Conservation (phyloP, 2,888 invertebrate genomes). For the Tortricodes alternella region DNA sequence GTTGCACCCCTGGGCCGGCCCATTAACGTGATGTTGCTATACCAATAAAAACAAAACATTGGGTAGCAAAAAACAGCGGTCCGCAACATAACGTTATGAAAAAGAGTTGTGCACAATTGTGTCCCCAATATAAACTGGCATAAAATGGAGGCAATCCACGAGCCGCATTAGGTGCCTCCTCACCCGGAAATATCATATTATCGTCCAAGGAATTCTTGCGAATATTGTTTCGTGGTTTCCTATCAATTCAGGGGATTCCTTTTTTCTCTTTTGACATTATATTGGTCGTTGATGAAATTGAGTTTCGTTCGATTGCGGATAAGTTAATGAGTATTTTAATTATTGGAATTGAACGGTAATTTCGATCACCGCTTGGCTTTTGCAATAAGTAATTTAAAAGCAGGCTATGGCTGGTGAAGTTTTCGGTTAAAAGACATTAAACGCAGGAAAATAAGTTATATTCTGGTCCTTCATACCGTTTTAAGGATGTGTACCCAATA, state of each 20-base stretch:
- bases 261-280: conserved; percentile 19
- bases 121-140: conserved; percentile 51
- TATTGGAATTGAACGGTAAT: not conserved
- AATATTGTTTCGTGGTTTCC: conserved; percentile 67
- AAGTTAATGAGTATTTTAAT: conserved; percentile 9
- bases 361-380: not conserved
- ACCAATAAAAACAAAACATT: not conserved
- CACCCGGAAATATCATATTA: conserved; percentile 68
- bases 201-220: conserved; percentile 42
- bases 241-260: conserved; percentile 48
- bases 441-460: too few species aligned
- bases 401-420: not conserved
- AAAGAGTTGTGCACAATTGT: conserved; percentile 34
- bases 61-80: conserved; percentile 6
- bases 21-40: too few species aligned
- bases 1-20: too few species aligned
- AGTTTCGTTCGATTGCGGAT: not conserved
- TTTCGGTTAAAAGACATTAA: too few species aligned
- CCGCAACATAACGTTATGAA: conserved; percentile 13
- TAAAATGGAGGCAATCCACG: conserved; percentile 29
- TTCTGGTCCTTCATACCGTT: too few species aligned
- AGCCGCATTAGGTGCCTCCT: conserved; percentile 56
- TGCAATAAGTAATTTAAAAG: not conserved
- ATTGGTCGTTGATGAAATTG: conserved; percentile 17
- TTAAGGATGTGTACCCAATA: too few species aligned